phyloP scores from a whole-genome alignment of 2,113 vertebrate species.

The Mustela lutreola region DNA sequence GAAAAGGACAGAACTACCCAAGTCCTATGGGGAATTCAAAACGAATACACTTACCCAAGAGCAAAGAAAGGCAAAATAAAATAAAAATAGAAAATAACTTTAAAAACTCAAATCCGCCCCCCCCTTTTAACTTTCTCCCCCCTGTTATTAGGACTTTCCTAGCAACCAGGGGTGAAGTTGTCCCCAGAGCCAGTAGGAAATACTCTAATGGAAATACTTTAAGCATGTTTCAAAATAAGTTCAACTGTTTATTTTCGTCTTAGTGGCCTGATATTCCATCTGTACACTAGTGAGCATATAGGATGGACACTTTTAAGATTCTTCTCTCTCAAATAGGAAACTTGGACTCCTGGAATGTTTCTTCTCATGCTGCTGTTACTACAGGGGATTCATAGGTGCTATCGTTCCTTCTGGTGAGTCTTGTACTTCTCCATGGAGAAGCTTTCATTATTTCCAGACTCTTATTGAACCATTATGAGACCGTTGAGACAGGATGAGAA shows the following conservation, averaged over 20 bases:
- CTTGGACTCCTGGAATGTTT: constrained; percentile 24
- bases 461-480: constrained; percentile 70
- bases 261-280: not conserved
- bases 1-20: not conserved
- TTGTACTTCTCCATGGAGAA: constrained; percentile 72
- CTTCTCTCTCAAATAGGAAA: constrained; percentile 46
- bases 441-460: constrained; percentile 79
- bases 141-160: constrained; percentile 16
- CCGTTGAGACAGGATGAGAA: constrained; percentile 74
- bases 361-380: constrained; percentile 15
- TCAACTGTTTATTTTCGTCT: constrained; percentile 61
- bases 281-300: not conserved
- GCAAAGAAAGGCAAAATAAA: constrained; percentile 35
- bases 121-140: not conserved
- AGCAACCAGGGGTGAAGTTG: not conserved
- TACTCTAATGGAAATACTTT: constrained; percentile 49
- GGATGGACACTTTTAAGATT: constrained; percentile 35
- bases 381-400: constrained; percentile 65
- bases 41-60: not conserved
- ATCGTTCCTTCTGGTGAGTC: not conserved
- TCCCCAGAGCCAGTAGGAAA: constrained; percentile 36
- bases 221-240: constrained; percentile 34
- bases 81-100: constrained; percentile 50
- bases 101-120: not conserved
- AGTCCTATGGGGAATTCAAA: not conserved